A percentile compares a stretch with the other conserved stretches of the same genome.
phyloP scores from a whole-genome alignment of 2,113 vertebrate species.

The Malurus cyaneus region DNA sequence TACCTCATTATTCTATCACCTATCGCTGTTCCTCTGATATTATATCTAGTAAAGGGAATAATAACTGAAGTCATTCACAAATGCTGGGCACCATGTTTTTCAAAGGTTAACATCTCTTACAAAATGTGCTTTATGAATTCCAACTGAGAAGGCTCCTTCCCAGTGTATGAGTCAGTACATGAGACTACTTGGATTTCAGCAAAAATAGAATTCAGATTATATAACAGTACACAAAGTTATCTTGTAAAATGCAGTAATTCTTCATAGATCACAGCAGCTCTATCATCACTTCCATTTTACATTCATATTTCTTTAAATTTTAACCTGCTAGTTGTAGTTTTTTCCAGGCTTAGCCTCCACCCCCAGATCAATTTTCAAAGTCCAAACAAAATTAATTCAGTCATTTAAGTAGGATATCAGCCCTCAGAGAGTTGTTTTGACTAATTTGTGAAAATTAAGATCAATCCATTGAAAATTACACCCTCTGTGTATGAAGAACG shows the following conservation, averaged over 20 bases:
- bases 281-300: neutral
- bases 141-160: slow-evolving; percentile 1
- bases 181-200: slow-evolving; percentile 16
- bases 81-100: slow-evolving; percentile 44
- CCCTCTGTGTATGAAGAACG: neutral
- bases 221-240: neutral
- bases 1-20: slow-evolving; percentile 99
- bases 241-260: neutral
- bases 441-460: neutral
- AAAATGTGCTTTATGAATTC: neutral
- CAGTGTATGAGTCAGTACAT: neutral
- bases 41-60: slow-evolving; percentile 91
- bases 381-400: neutral
- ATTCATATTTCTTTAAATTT: neutral
- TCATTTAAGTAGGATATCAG: neutral
- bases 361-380: neutral
- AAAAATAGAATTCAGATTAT: slow-evolving; percentile 13
- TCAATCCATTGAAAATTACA: neutral
- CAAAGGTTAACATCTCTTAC: slow-evolving; percentile 51
- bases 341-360: neutral
- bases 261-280: neutral
- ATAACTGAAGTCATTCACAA: slow-evolving; percentile 77
- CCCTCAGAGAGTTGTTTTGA: neutral
- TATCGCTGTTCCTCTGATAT: slow-evolving; percentile 96
- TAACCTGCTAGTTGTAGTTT: neutral